Base-by-base conservation (phyloP, 2,797 vertebrate genomes). In the Mormyrus proboscirostris region DNA sequence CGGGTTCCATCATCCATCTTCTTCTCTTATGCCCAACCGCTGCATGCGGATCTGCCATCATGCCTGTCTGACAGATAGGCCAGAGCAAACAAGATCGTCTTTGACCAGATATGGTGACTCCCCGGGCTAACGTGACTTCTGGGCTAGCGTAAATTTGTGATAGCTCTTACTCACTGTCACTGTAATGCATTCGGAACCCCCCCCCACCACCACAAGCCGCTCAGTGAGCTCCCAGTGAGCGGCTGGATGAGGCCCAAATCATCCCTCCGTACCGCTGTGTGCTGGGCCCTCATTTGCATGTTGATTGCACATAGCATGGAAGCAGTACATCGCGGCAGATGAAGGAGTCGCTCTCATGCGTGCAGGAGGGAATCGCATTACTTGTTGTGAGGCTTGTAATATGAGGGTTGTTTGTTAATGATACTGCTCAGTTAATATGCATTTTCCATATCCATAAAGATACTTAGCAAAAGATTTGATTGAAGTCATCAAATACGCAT, bases 31-130 rank as follows among this genome's bases (percentile, higher is more conserved):
- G 62, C 59, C 62, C 33, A 53, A 9, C 2, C 44, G 38, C n/a
- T n/a, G 14, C 49, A 38, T 3, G 16, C 2, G 65, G 47, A 3
- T 62, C 50, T 44, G 22, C 33, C 62, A 16, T 76, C 47, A 53
- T 14, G 47, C 44, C 83, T 88, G 22, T 47, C 69, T 88, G 55
- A 62, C 69, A 62, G 53, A 83, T 79, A 55, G 22, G 12, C 44
- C 73, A 5, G 7, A 29, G 73, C 44, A 87, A 90, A 90, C 86
- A 53, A 83, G 89, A 88, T 90, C 25, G 49, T 90, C 88, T 65
- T 55, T 83, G 89, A 88, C 69, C 73, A 88, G 86, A 90, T 88
- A 84, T 69, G 38, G 10, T 29, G 49, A 25, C 86, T 53, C 12
- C n/a, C 41, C 19, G 25, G 50, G 38, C 25, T 19, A 38, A 38